Base-by-base conservation (phyloP, 2,113 vertebrate species). In the Columba livia region DNA sequence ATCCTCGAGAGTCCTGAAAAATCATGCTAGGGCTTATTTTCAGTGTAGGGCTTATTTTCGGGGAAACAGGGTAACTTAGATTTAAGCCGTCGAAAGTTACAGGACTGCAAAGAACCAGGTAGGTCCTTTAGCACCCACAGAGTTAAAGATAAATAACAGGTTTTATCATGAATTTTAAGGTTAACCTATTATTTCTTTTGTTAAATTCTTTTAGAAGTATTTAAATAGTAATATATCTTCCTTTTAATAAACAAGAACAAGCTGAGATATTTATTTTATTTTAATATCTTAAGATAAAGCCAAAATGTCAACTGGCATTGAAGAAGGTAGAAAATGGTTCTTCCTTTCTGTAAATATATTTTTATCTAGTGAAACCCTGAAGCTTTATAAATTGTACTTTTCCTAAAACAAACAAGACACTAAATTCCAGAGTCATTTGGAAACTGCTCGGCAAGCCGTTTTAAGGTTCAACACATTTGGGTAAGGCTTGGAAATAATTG, bases 161-260 rank as follows among this genome's bases (percentile, higher is more conserved):
- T 81, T 87, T 87, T 71, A 44, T 62, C 36, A 15, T 18, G 10
- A 74, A 84, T 78, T 58, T 78, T 81, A 92, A 93, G 89, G 84
- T 92, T 93, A 89, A 95, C 38, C 60, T 79, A 80, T 80, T 91
- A 81, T 40, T 87, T 92, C 7, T 61, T 72, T 73, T 77, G 77
- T 34, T 51, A 73, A 65, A 70, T 79, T 74, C 42, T 69, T 91
- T 69, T 31, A 58, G 44, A 86, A 58, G 75, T 88, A 90, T 73
- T 95, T 90, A 71, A 93, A 93, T 60, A 90, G 83, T 32, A 70
- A 94, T 40, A 78, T 24, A 89, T 42, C 31, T 84, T 72, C 42
- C 87, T 71, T 88, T 90, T 87, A 93, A 95, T 78, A 94, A 94
- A 79, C 44, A 89, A 92, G 79, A 87, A 47, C 56, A 78, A 89